phyloP scores from a whole-genome alignment of 2,113 vertebrate species.

The Castor canadensis region DNA sequence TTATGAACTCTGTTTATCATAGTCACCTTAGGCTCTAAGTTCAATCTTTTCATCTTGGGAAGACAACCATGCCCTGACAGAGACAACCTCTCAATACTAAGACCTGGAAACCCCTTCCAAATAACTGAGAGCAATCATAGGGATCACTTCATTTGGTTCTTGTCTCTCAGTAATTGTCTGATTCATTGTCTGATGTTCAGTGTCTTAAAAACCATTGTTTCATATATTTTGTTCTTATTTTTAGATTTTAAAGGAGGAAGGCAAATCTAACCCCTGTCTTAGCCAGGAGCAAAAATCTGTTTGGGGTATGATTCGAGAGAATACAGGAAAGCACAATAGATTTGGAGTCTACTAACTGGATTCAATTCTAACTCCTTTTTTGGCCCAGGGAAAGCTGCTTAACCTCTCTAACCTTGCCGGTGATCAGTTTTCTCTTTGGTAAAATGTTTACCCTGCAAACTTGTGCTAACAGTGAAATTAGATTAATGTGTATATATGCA shows the following conservation, averaged over 20 bases:
- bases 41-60: background rate
- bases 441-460: conserved; percentile 31
- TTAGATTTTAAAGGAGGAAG: conserved; percentile 4
- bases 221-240: conserved; percentile 6
- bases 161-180: background rate
- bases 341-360: background rate
- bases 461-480: conserved; percentile 45
- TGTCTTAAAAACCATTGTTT: conserved; percentile 31
- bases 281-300: conserved; percentile 14
- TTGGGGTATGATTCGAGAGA: background rate
- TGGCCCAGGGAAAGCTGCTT: background rate
- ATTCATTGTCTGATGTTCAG: background rate
- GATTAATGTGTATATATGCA: background rate
- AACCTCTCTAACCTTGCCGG: background rate
- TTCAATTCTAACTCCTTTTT: conserved; percentile 11
- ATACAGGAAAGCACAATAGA: background rate
- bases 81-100: background rate
- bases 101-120: background rate
- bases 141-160: conserved; percentile 3
- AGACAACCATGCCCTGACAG: background rate
- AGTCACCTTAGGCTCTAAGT: background rate
- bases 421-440: background rate
- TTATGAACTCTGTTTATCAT: background rate
- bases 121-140: background rate
- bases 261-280: background rate